Conservation (phyloP, 2,797 vertebrate genomes). For the Decapterus maruadsi region DNA sequence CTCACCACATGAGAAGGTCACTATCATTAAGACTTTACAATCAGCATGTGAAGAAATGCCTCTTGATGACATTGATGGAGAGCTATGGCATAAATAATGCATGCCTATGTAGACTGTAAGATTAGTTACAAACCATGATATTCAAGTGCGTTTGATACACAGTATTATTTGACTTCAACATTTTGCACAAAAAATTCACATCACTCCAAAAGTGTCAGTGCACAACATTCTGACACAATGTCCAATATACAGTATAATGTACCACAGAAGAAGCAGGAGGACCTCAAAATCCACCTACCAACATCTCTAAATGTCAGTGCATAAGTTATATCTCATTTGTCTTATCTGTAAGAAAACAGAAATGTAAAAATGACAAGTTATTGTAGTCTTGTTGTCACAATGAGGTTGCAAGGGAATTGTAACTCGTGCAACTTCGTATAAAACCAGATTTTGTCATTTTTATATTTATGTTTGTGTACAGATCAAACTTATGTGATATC, state of each 20-base stretch:
- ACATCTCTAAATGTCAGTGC: background rate
- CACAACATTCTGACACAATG: background rate
- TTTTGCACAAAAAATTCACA: background rate
- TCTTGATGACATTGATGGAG: slow-evolving; percentile 8
- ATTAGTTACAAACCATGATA: background rate
- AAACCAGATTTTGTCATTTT: background rate
- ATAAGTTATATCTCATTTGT: background rate
- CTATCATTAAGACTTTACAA: slow-evolving; percentile 30
- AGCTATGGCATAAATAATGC: slow-evolving; percentile 10
- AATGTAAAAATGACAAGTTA: background rate
- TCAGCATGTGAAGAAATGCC: slow-evolving; percentile 6
- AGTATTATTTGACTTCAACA: background rate
- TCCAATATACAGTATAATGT: background rate
- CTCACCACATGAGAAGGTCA: slow-evolving; percentile 97
- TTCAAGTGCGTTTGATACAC: background rate
- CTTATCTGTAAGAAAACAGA: background rate
- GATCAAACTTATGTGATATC: background rate
- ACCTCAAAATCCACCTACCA: background rate
- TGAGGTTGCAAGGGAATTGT: too few relatives aligned
- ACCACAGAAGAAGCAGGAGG: background rate
- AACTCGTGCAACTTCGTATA: too few relatives aligned
- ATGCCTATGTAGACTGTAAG: background rate
- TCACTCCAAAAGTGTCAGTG: too few relatives aligned
- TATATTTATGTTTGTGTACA: background rate
- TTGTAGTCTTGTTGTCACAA: background rate